Conservation (phyloP, 1,140 invertebrate genomes). For the Drosophila sp. region DNA sequence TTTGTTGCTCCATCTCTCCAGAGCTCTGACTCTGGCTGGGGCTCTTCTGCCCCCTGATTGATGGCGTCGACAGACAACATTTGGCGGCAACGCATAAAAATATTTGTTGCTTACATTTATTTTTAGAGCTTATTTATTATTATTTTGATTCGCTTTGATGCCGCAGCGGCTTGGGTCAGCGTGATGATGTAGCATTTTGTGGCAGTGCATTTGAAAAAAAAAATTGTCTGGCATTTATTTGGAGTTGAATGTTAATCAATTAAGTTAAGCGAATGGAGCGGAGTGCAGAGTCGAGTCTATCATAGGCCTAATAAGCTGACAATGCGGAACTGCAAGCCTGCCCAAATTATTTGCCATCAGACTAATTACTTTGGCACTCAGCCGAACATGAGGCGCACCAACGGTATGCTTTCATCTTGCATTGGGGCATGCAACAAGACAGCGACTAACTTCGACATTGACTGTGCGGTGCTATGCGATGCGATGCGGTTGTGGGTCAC, state of each 20-base stretch:
- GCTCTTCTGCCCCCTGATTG: conserved; percentile 52
- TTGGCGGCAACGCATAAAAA: conserved; percentile 39
- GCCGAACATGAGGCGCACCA: conserved; percentile 32
- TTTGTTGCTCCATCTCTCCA: conserved; percentile 24
- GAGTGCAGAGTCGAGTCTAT: conserved; percentile 38
- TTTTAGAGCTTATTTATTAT: conserved; percentile 70
- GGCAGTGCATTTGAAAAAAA: conserved; percentile 62
- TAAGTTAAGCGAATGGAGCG: conserved; percentile 33
- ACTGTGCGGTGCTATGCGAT: neutral
- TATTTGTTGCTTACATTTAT: conserved; percentile 69
- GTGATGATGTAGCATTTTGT: conserved; percentile 64
- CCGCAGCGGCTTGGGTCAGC: conserved; percentile 35
- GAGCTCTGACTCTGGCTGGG: neutral
- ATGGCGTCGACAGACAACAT: conserved; percentile 70
- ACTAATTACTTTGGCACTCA: conserved; percentile 81
- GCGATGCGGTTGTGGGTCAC: conserved; percentile 61
- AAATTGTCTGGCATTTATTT: conserved; percentile 50
- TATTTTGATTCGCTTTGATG: conserved; percentile 61
- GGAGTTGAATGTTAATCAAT: conserved; percentile 57
- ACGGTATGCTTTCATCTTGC: conserved; percentile 73
- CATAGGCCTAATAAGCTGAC: conserved; percentile 71
- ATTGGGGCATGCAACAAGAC: conserved; percentile 59
- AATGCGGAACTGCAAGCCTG: conserved; percentile 74
- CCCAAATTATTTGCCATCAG: conserved; percentile 71
- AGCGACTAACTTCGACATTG: conserved; percentile 2